Evolutionary conservation across 2,888 invertebrate species (phyloP), one percentile per base, ranked within the genome.

Genomic region (Bombyx huttoni): DNA sequence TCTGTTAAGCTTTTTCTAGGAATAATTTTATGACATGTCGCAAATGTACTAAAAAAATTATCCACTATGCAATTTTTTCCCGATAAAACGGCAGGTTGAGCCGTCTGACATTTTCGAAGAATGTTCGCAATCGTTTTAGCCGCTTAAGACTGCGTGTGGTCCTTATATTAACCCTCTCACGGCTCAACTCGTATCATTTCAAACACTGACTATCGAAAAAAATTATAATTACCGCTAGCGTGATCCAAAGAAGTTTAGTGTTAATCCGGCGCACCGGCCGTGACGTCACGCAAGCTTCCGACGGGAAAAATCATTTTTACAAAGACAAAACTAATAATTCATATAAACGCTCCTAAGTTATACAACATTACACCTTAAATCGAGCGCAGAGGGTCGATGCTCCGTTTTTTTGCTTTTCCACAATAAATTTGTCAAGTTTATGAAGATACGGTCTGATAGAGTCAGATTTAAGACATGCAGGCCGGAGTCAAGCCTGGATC

Each of bases 281-380:
- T 73, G 70, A 71, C 74, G 66, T 74, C 74, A 74, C 74, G 74
- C 74, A 64, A 74, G 69, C 73, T 73, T 69, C 73, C 73, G 73
- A 62, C 71, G 70, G 65, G 67, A 65, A 71, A 64, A 70, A 62
- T 67, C 64, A 70, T 70, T 68, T 62, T 63, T 65, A 63, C 65
- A 48, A 49, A 46, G 34, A 53, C 48, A 34, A 49, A 40, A 9
- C 33, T 10, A 46, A 46, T 13, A 46, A n/a, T 51, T 49, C 40
- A 60, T 55, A 59, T 57, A 53, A 58, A 50, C 58, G 60, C 58
- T 47, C 46, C 47, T 33, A 46, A 51, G 50, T 46, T 52, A 52
- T 52, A 52, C 53, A 13, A 69, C 54, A 61, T 46, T 54, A 48
- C 48, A 58, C 65, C 59, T 34, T 72, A 65, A 53, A 24, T 1